Percentiles rank a stretch among this genome's conserved stretches.
phyloP scores from a whole-genome alignment of 2,888 invertebrate species.

The Lepidocyrtinus sp. region DNA sequence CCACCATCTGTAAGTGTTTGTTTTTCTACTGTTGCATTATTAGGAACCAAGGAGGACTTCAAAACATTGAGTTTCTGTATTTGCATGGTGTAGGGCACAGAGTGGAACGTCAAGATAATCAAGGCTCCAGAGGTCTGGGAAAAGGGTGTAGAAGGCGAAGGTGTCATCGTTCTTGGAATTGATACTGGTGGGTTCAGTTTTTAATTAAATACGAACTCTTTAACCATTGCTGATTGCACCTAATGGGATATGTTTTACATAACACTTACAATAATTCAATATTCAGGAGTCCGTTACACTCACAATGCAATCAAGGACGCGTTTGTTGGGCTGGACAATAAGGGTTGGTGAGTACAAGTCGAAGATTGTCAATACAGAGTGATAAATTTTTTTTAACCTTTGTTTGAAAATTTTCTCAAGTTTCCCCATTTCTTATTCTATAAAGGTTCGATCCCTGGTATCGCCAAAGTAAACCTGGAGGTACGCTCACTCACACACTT shows the following conservation, averaged over 20 bases:
- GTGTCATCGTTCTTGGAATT: slow-evolving; percentile 23
- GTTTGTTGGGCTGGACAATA: slow-evolving; percentile 29
- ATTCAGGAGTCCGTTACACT: slow-evolving; percentile 25
- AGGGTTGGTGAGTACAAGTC: slow-evolving; percentile 27
- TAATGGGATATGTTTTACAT: no score
- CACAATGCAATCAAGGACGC: slow-evolving; percentile 32
- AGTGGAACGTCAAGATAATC: slow-evolving; percentile 36
- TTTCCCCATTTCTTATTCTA: neutral
- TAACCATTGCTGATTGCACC: neutral
- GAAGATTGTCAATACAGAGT: no score
- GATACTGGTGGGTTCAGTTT: slow-evolving; percentile 27
- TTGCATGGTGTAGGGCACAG: slow-evolving; percentile 40
- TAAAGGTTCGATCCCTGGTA: slow-evolving; percentile 42
- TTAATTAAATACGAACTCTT: no score
- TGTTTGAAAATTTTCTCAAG: neutral
- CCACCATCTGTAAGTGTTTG: slow-evolving; percentile 34
- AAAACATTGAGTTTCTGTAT: no score
- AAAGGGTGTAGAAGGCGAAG: slow-evolving; percentile 23
- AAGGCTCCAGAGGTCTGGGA: slow-evolving; percentile 37
- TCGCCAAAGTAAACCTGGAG: neutral
- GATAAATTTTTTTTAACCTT: no score
- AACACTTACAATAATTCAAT: no score
- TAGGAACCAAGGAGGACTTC: no score
- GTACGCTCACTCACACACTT: neutral
- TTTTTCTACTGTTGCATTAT: no score